Evolutionary conservation across 1,140 invertebrate genomes (phyloP), one percentile per base, ranked within the genome.

Genomic region (Battus philenor): DNA sequence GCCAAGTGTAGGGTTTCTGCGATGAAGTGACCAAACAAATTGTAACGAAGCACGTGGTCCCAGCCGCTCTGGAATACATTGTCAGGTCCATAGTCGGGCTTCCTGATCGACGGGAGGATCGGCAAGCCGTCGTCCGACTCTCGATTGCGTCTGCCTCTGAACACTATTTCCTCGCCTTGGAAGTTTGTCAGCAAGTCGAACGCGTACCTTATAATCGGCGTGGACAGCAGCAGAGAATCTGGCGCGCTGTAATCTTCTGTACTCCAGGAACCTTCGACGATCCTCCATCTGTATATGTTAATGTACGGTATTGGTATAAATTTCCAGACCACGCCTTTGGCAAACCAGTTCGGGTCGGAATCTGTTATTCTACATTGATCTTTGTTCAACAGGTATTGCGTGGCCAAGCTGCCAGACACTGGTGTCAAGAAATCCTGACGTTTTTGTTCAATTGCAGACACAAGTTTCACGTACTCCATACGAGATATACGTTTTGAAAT

Each of bases 171-270:
- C 20, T 24, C 11, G 3, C 24, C 7, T 5, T 6, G n/a, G 11
- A 38, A 38, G 34, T 38, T 24, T 13, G 34, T 38, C 6, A 38
- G 18, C 11, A 38, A 38, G 12, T 38, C 34, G 10, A 24, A 38
- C 11, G 34, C 34, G 7, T 38, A 38, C 10, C 18, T 38, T 4
- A 38, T n/a, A 10, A 38, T 38, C 10, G 34, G 34, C 18, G 34
- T 20, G 10, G 34, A 20, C 1, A 24, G 10, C 10, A 13, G 5
- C 10, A 30, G 9, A 11, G 29, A 30, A 11, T 30, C 29, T 30
- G 10, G 9, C 9, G 29, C 29, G 18, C 24, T 20, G 4, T 22
- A 6, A 13, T 38, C 34, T 38, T 12, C 20, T 22, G 12, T 12
- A 11, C 29, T 11, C 29, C 29, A 30, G 2, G 29, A 30, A 30